Evolutionary conservation across 1,140 invertebrate genomes (phyloP), one percentile per base, ranked within the genome.

Genomic region (Trinorchestia longiramus): DNA sequence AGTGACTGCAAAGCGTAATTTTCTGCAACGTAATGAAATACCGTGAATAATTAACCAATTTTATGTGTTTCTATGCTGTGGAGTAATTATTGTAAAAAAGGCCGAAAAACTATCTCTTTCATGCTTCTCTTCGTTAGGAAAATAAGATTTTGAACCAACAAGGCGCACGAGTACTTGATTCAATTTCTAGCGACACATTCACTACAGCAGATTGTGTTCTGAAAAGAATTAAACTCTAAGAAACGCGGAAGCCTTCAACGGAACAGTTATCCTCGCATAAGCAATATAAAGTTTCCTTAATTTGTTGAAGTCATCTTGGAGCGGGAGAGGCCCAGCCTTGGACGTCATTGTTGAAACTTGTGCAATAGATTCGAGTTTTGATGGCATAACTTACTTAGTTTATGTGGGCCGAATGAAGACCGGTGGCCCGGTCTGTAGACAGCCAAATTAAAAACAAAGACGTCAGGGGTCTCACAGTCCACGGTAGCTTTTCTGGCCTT

Each of bases 331-430:
- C 40, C 92, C 43, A n/a, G 43, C 41, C 43, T 94, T 45, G 43
- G 44, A 43, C 92, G 92, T 45, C 92, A 94, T 94, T 94, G 44
- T 94, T 45, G 92, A 94, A 94, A 94, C 92, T 94, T 94, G 92
- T 11, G 43, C 92, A 94, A 94, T 94, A 94, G 92, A 94, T 94
- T 94, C 44, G 92, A 94, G 92, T 94, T 94, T 45, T 94, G 92
- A 94, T 94, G 92, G 92, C 92, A 94, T 94, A 94, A 94, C 92
- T 94, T 94, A 45, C 92, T 94, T 94, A 94, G 92, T 47, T 94
- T 44, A 94, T 94, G 41, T 94, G 44, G 43, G 44, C 36, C 43
- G 44, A 94, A 94, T 45, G 44, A 94, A 94, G 92, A 47, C 41
- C 15, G 43, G 43, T 91, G 88, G 88, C 88, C 88, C 41, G 15